Evolutionary conservation across 2,888 invertebrate genomes (phyloP).

Genomic region (Tetheella fluctuosa): DNA sequence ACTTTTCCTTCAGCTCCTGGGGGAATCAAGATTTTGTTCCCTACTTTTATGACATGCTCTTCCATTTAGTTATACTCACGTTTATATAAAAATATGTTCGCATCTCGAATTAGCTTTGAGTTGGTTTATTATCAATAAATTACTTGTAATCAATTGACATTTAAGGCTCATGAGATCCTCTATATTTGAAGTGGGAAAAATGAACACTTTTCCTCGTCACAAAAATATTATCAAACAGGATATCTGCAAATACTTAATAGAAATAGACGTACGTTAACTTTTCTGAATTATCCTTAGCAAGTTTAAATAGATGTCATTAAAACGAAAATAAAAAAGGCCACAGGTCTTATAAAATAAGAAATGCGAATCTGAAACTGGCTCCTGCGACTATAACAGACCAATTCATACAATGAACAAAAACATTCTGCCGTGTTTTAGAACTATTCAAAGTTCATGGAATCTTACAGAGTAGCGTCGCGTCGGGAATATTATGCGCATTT

Average conservation of each 20-base stretch:
- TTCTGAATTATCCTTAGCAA: neutral
- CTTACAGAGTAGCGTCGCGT: constrained; percentile 17
- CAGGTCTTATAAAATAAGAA: neutral
- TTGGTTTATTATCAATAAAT: neutral
- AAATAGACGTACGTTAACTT: neutral
- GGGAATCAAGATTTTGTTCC: constrained; percentile 40
- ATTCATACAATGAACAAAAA: constrained; percentile 10
- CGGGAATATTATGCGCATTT: constrained; percentile 32
- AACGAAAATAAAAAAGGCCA: neutral
- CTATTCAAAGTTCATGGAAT: constrained; percentile 20
- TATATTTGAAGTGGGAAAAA: neutral
- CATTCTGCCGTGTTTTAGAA: constrained; percentile 11
- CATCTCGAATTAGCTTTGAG: neutral
- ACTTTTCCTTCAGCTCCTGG: constrained; percentile 48
- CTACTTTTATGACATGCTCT: constrained; percentile 11
- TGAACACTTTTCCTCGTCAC: neutral
- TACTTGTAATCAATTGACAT: neutral
- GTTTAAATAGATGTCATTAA: neutral
- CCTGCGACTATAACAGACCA: neutral
- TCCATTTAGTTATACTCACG: neutral
- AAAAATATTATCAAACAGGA: neutral
- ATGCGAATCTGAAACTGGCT: constrained; percentile 1
- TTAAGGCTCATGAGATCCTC: neutral
- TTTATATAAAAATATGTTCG: constrained; percentile 3
- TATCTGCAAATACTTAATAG: neutral